Conservation (phyloP, 2,113 vertebrate species). For the Rissa tridactyla region DNA sequence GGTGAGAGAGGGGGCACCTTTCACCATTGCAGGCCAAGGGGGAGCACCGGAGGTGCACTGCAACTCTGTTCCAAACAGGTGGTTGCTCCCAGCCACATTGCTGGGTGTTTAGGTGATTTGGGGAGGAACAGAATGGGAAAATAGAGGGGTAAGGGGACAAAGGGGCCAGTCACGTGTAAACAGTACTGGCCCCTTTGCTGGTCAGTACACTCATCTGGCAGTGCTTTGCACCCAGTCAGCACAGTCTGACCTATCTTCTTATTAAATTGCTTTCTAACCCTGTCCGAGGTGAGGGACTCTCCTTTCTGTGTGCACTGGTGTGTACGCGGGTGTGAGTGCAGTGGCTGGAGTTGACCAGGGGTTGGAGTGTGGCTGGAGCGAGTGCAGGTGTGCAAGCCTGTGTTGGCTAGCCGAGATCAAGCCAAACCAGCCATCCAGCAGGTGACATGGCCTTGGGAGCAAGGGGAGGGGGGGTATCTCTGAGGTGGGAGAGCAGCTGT, state of each 20-base stretch:
- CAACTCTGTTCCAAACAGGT: not conserved
- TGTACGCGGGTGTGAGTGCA: not conserved
- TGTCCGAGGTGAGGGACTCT: too few relatives aligned
- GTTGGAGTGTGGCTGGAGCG: rapidly evolving
- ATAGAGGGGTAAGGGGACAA: not conserved
- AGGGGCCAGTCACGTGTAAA: not conserved
- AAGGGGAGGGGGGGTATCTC: not conserved
- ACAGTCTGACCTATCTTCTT: not conserved
- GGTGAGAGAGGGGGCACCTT: not conserved
- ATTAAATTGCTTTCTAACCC: not conserved
- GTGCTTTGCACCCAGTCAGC: not conserved
- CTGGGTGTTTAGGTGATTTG: not conserved
- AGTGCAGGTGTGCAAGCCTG: too few relatives aligned
- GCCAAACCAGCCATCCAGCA: too few relatives aligned
- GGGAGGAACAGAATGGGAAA: not conserved
- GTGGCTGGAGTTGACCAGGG: not conserved
- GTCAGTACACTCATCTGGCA: not conserved
- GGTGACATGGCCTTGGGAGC: not conserved
- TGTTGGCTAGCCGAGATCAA: not conserved
- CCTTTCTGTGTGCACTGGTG: not conserved
- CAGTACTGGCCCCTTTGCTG: not conserved
- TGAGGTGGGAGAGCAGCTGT: not conserved
- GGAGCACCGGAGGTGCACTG: not conserved
- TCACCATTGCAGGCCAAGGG: not conserved
- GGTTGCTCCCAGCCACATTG: not conserved